phyloP scores from a whole-genome alignment of 2,113 vertebrate species.

The Lagopus muta region DNA sequence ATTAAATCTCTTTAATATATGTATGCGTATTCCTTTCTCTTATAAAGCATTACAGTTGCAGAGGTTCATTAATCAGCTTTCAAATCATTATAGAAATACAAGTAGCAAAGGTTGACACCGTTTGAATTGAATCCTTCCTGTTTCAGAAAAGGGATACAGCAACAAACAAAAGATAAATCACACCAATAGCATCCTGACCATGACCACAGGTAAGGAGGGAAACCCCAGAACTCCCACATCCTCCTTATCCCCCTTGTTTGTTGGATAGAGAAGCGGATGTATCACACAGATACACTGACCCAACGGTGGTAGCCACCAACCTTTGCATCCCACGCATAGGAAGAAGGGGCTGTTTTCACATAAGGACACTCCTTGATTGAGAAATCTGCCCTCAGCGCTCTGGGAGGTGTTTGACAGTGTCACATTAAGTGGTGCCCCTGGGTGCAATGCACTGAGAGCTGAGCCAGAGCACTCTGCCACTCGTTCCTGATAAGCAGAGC shows the following conservation, averaged over 20 bases:
- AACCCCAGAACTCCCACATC: background rate
- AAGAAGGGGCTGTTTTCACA: background rate
- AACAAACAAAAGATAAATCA: background rate
- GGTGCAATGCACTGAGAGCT: slow-evolving; percentile 27
- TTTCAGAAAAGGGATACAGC: background rate
- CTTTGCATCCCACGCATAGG: background rate
- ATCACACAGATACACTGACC: background rate
- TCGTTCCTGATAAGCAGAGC: slow-evolving; percentile 70
- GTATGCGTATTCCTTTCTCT: background rate
- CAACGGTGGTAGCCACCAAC: background rate
- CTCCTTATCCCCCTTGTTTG: background rate
- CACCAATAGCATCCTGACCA: background rate
- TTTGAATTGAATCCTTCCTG: background rate
- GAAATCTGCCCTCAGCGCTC: background rate
- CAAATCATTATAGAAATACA: background rate
- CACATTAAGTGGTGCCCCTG: slow-evolving; percentile 42
- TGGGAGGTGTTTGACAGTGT: slow-evolving; percentile 76
- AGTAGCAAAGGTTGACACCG: background rate
- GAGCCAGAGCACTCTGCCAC: slow-evolving; percentile 71
- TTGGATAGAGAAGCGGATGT: too few relatives aligned
- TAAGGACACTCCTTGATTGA: background rate
- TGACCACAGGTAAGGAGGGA: background rate
- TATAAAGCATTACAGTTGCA: background rate
- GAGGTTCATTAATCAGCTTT: background rate
- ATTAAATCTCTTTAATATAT: background rate